These are phyloP conservation scores for Drosophila mimica DNA, from an alignment of 2,888 invertebrate genomes.

Conservation along the genomic window DNA sequence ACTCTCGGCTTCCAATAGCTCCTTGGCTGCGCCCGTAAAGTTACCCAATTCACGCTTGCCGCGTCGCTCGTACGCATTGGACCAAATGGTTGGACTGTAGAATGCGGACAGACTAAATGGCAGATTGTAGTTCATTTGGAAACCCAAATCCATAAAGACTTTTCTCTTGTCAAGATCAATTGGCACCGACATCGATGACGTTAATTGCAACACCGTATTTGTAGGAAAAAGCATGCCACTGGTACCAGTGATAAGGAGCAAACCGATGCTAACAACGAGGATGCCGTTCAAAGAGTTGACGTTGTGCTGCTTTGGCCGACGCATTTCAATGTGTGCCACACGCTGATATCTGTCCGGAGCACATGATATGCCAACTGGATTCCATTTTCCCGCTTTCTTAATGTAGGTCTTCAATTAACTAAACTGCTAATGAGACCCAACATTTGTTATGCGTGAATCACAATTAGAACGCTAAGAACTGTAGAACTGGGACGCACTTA, in stretches of 20 bases:
- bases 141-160: slow-evolving; percentile 82
- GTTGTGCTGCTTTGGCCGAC: slow-evolving; percentile 44
- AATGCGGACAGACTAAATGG: slow-evolving; percentile 75
- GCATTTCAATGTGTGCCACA: slow-evolving; percentile 58
- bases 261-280: slow-evolving; percentile 11
- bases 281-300: slow-evolving; percentile 21
- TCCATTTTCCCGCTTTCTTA: slow-evolving; percentile 39
- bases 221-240: slow-evolving; percentile 52
- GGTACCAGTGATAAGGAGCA: slow-evolving; percentile 6
- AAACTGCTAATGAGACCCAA: slow-evolving; percentile 63
- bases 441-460: slow-evolving; percentile 56
- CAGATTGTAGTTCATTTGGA: slow-evolving; percentile 84
- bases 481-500: slow-evolving; percentile 32
- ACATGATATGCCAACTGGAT: slow-evolving; percentile 17
- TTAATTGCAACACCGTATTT: slow-evolving; percentile 61
- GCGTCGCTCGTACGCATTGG: slow-evolving; percentile 59
- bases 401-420: slow-evolving; percentile 63
- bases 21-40: slow-evolving; percentile 18
- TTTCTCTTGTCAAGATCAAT: slow-evolving; percentile 71
- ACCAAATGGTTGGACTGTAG: slow-evolving; percentile 80
- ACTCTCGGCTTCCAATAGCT: slow-evolving; percentile 15
- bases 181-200: slow-evolving; percentile 78
- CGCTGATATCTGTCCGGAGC: slow-evolving; percentile 8
- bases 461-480: slow-evolving; percentile 59
- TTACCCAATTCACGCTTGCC: slow-evolving; percentile 47